These are phyloP conservation scores for Pterocles gutturalis DNA, from an alignment of 2,113 vertebrate species.

Conservation along the genomic window DNA sequence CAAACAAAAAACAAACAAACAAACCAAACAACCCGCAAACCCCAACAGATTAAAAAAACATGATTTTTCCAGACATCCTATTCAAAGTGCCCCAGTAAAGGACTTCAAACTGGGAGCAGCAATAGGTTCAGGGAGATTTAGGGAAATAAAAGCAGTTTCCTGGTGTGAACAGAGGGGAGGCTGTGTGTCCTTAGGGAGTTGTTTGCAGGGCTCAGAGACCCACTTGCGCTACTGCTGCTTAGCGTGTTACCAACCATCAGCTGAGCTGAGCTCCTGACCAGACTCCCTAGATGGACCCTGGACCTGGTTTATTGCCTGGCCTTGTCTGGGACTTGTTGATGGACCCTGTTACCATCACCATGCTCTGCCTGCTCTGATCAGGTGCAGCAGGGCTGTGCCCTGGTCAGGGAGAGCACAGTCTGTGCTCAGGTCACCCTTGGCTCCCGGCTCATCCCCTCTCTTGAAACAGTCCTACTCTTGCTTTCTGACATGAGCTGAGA, in stretches of 20 bases:
- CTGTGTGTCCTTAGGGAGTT: background rate
- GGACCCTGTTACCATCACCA: background rate
- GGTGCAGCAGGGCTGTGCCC: background rate
- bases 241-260: background rate
- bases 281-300: background rate
- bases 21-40: no score
- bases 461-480: background rate
- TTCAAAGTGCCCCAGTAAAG: background rate
- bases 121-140: background rate
- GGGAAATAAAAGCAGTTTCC: background rate
- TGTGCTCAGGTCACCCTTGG: background rate
- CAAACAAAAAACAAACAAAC: no score
- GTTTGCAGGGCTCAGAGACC: background rate
- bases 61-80: constrained; percentile 37
- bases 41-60: background rate
- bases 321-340: background rate
- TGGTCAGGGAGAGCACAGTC: background rate
- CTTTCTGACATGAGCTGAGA: background rate
- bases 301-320: background rate
- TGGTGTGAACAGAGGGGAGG: background rate
- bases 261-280: background rate
- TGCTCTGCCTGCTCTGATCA: background rate
- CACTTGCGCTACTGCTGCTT: background rate
- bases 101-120: background rate
- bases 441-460: background rate